A percentile compares a stretch with the other conserved stretches of the same genome.
These are phyloP conservation scores for Rhogogaster chlorosoma DNA, from an alignment of 2,888 invertebrate species.

Conservation along the genomic window DNA sequence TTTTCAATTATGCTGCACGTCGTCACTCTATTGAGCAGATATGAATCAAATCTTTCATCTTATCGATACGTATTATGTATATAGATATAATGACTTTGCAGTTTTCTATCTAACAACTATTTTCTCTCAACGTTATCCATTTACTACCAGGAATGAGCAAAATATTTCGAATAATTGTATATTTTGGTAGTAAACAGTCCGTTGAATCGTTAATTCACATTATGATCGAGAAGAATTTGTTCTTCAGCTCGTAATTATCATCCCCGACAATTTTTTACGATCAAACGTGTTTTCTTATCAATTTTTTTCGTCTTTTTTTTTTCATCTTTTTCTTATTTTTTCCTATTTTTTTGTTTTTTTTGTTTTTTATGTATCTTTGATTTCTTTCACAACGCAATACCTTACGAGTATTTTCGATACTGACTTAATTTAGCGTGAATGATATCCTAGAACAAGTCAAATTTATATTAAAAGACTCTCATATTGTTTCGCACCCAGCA, in stretches of 20 bases:
- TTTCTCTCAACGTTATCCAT: background rate
- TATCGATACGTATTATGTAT: constrained; percentile 5
- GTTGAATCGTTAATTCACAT: background rate
- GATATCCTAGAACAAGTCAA: constrained; percentile 42
- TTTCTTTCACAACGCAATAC: constrained; percentile 30
- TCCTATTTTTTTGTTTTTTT: background rate
- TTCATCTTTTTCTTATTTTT: background rate
- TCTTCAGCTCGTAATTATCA: constrained; percentile 9
- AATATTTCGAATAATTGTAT: background rate
- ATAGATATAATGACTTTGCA: constrained; percentile 34
- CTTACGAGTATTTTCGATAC: constrained; percentile 56
- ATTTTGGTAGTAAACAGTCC: constrained; percentile 15
- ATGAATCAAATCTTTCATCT: constrained; percentile 29
- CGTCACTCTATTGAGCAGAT: constrained; percentile 37
- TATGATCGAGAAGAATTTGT: constrained; percentile 13
- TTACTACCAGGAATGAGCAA: constrained; percentile 40
- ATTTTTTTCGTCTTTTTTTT: background rate
- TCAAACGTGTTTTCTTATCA: background rate
- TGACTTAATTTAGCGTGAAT: constrained; percentile 49
- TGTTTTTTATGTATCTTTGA: background rate
- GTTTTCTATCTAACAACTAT: constrained; percentile 20
- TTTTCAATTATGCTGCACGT: constrained; percentile 15
- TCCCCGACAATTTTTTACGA: background rate
- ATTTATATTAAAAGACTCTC: constrained; percentile 12
- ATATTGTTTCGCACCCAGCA: constrained; percentile 24